Evolutionary conservation across 2,113 vertebrate species (phyloP).

Genomic region (Hippolais icterina): DNA sequence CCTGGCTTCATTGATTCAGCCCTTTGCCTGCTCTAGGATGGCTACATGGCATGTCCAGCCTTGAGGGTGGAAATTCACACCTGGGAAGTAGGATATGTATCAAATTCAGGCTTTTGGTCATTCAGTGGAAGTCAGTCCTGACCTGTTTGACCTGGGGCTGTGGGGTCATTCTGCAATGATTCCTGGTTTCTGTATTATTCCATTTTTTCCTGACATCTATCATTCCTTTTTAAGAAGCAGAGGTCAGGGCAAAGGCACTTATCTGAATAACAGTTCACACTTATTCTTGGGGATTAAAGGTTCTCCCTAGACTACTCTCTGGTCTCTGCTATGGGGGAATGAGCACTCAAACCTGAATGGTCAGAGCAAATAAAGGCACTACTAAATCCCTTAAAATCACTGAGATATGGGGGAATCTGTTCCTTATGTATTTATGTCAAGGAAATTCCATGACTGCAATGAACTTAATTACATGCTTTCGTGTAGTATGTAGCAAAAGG

Average conservation of each 20-base stretch:
- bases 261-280: not conserved
- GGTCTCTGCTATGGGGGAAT: not conserved
- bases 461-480: not conserved
- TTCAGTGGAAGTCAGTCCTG: not conserved
- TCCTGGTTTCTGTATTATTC: not conserved
- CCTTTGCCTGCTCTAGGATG: not conserved
- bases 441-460: not conserved
- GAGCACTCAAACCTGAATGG: not conserved
- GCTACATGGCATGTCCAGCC: not conserved
- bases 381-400: not conserved
- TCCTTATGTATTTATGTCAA: not conserved
- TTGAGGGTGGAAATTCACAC: not conserved
- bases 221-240: not conserved
- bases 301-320: not conserved
- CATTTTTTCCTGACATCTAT: not conserved
- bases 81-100: not conserved
- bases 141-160: not conserved
- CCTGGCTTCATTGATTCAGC: not conserved
- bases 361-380: not conserved
- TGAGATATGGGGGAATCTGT: fast-evolving
- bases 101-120: not conserved
- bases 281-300: not conserved
- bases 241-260: not conserved
- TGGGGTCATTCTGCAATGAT: not conserved
- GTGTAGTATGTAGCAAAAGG: not conserved